phyloP scores from a whole-genome alignment of 2,797 vertebrate genomes.

The Lindbergichthys nudifrons region DNA sequence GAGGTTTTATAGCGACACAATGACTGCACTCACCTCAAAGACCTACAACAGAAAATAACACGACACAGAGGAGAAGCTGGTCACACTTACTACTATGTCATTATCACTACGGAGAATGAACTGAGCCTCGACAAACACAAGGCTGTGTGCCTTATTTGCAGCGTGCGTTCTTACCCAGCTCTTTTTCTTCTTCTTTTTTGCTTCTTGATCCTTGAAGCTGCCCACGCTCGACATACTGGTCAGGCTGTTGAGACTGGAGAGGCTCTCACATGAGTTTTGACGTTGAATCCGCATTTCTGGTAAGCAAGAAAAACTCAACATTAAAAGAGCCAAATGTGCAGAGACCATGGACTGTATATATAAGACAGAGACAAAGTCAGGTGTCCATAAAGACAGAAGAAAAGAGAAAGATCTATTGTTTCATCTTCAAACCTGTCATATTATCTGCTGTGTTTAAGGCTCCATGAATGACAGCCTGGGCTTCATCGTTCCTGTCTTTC shows the following conservation, averaged over 20 bases:
- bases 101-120: constrained; percentile 21
- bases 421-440: constrained; percentile 85
- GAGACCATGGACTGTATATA: background rate
- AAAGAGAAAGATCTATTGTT: background rate
- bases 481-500: constrained; percentile 92
- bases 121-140: constrained; percentile 12
- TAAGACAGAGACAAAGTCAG: background rate
- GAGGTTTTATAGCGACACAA: constrained; percentile 25
- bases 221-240: constrained; percentile 95
- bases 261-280: constrained; percentile 97
- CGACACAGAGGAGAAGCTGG: constrained; percentile 64
- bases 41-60: constrained; percentile 69
- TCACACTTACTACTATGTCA: constrained; percentile 47
- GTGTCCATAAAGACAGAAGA: background rate
- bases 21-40: constrained; percentile 70
- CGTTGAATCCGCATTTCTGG: constrained; percentile 91
- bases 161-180: constrained; percentile 89
- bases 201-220: constrained; percentile 93
- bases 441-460: constrained; percentile 90
- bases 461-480: constrained; percentile 94
- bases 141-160: background rate
- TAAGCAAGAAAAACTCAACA: background rate
- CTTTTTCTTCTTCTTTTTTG: constrained; percentile 99
- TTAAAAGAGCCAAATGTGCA: constrained; percentile 13
- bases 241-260: constrained; percentile 96